Percentiles rank a stretch among this genome's conserved stretches.
Conservation (phyloP, 2,113 vertebrate genomes). For the Phrynosoma platyrhinos region DNA sequence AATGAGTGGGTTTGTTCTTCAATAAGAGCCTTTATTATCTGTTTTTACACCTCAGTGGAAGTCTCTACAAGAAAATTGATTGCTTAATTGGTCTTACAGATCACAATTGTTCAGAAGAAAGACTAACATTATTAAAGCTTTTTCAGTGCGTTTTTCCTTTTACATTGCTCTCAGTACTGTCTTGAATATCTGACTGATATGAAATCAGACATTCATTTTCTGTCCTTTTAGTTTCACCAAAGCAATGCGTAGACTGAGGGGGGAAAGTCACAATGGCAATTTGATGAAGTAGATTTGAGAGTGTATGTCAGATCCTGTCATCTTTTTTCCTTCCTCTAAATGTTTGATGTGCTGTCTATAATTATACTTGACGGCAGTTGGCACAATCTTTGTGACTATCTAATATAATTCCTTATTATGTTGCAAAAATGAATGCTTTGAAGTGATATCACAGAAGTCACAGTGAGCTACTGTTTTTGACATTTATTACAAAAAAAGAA, state of each 20-base stretch:
- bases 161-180: slow-evolving; percentile 11
- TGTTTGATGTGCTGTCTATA: slow-evolving; percentile 38
- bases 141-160: slow-evolving; percentile 2
- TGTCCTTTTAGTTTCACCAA: slow-evolving; percentile 30
- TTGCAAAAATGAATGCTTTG: slow-evolving; percentile 24
- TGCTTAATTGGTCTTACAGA: slow-evolving; percentile 37
- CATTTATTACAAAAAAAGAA: slow-evolving; percentile 17
- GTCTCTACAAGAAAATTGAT: background rate
- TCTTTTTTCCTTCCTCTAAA: background rate
- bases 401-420: slow-evolving; percentile 29
- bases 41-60: slow-evolving; percentile 9
- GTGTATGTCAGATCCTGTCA: background rate
- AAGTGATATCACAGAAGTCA: slow-evolving; percentile 12
- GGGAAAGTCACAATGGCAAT: slow-evolving; percentile 14
- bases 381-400: slow-evolving; percentile 27
- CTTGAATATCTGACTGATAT: background rate
- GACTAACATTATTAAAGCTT: slow-evolving; percentile 33
- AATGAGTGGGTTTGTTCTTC: slow-evolving; percentile 15
- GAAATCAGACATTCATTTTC: slow-evolving; percentile 17
- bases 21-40: slow-evolving; percentile 6
- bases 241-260: background rate
- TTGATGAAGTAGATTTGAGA: slow-evolving; percentile 38
- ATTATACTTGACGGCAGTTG: slow-evolving; percentile 29
- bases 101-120: slow-evolving; percentile 11
- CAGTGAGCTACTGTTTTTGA: slow-evolving; percentile 32